phyloP scores from a whole-genome alignment of 2,888 invertebrate genomes.

The Endomychus coccineus region DNA sequence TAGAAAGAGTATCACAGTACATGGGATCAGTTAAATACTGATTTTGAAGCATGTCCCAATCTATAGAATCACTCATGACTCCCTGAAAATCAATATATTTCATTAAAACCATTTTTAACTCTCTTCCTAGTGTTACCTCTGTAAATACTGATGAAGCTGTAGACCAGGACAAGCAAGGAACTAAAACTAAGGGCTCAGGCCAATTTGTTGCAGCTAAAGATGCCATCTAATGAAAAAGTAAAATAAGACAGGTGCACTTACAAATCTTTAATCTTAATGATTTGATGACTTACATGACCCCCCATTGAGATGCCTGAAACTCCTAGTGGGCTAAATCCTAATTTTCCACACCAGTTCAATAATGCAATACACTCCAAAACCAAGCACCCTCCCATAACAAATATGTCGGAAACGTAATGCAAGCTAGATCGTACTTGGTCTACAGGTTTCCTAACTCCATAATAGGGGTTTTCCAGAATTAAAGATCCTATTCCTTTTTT shows the following conservation, averaged over 20 bases:
- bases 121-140: conserved; percentile 48
- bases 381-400: conserved; percentile 97
- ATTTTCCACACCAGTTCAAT: conserved; percentile 87
- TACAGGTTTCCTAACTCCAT: conserved; percentile 80
- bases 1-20: conserved; percentile 76
- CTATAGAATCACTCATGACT: conserved; percentile 90
- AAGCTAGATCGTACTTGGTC: conserved; percentile 84
- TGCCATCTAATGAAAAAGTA: conserved; percentile 70
- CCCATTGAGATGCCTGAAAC: conserved; percentile 97
- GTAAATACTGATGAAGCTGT: conserved; percentile 95
- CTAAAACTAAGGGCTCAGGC: conserved; percentile 87
- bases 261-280: conserved; percentile 4
- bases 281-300: conserved; percentile 72
- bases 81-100: conserved; percentile 55
- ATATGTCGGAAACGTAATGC: conserved; percentile 93
- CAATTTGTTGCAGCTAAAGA: conserved; percentile 93
- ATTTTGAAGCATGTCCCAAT: conserved; percentile 84
- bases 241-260: not conserved
- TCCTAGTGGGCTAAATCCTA: conserved; percentile 88
- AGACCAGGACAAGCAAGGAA: conserved; percentile 96
- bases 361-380: conserved; percentile 88
- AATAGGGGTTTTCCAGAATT: conserved; percentile 94
- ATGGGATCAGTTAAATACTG: conserved; percentile 78
- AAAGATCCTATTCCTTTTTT: conserved; percentile 91
- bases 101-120: conserved; percentile 9